Conservation (phyloP, 1,140 invertebrate genomes). For the Phocides pigmalion region DNA sequence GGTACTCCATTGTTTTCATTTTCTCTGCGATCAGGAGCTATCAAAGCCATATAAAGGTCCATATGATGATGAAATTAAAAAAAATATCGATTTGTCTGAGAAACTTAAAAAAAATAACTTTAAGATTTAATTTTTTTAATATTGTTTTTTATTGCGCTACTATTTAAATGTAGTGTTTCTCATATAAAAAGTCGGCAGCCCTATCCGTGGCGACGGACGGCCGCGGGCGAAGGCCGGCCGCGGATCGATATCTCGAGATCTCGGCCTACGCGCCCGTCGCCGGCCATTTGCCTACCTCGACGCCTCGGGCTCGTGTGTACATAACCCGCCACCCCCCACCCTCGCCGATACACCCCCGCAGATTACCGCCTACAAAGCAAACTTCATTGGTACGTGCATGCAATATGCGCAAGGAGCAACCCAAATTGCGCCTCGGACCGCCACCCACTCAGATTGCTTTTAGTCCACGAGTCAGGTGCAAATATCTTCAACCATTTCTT, state of each 20-base stretch:
- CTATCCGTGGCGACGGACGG: conserved; percentile 68
- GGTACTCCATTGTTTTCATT: too few relatives aligned
- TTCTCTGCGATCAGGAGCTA: too few relatives aligned
- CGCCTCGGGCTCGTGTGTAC: conserved; percentile 80
- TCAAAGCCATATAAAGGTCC: too few relatives aligned
- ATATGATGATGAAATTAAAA: too few relatives aligned
- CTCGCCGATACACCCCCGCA: conserved; percentile 75
- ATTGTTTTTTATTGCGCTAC: too few relatives aligned
- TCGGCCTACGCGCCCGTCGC: conserved; percentile 76
- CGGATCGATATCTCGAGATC: conserved; percentile 80
- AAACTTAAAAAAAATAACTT: too few relatives aligned
- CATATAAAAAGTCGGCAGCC: conserved; percentile 55
- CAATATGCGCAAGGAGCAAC: conserved; percentile 80
- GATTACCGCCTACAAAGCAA: conserved; percentile 83
- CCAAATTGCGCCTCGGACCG: conserved; percentile 69
- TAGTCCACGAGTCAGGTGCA: too few relatives aligned
- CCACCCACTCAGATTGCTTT: conserved; percentile 69
- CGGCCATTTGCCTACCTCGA: conserved; percentile 82
- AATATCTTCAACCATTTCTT: too few relatives aligned
- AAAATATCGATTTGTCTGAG: too few relatives aligned
- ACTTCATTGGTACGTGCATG: conserved; percentile 83
- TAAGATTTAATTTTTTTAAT: too few relatives aligned
- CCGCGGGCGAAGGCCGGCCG: conserved; percentile 62
- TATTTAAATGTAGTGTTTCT: too few relatives aligned
- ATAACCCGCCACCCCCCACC: conserved; percentile 75